Conservation (phyloP, 2,888 invertebrate species). For the Coecobrya sp. region DNA sequence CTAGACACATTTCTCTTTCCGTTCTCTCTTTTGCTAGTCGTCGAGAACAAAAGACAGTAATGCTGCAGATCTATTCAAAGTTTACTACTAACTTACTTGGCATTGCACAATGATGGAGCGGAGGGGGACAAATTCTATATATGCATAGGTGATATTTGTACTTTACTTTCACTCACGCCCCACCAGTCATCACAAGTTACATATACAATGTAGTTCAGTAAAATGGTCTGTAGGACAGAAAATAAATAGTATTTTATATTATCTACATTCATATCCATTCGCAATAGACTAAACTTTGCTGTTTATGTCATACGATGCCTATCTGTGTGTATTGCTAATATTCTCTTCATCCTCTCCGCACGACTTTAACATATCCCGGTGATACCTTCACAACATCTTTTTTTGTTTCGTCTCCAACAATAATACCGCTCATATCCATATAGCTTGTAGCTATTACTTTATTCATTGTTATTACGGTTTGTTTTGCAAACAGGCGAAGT, state of each 20-base stretch:
- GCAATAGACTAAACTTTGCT: neutral
- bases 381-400: constrained; percentile 4
- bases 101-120: neutral
- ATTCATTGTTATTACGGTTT: constrained; percentile 47
- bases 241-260: constrained; percentile 4
- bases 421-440: neutral
- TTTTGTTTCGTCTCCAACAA: constrained; percentile 25
- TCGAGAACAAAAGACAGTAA: constrained; percentile 8
- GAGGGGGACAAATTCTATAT: neutral
- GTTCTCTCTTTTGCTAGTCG: neutral
- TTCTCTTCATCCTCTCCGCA: neutral
- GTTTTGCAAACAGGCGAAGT: constrained; percentile 24
- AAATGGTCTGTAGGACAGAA: constrained; percentile 22
- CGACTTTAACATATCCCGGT: neutral
- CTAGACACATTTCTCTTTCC: neutral
- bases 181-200: constrained; percentile 4
- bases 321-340: neutral
- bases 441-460: constrained; percentile 6
- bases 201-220: neutral
- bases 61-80: neutral
- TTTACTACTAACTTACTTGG: neutral
- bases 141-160: neutral
- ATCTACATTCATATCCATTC: neutral
- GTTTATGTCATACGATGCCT: neutral
- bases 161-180: neutral